These are phyloP conservation scores for Aphrocallistes beatrix DNA, from an alignment of 37 sponge, comb jelly and placozoan genomes.

Conservation along the genomic window DNA sequence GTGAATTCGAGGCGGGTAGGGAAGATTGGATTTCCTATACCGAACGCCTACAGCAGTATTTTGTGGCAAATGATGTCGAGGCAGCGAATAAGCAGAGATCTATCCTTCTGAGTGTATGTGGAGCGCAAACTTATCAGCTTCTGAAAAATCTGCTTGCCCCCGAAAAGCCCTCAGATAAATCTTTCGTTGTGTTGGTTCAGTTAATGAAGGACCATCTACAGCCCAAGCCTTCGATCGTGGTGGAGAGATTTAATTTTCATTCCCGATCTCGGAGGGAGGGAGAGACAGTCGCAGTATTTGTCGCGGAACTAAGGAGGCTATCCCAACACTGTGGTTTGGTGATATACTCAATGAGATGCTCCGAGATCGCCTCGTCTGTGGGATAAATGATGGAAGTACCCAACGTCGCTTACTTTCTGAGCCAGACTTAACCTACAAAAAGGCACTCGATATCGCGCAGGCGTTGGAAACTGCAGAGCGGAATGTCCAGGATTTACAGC, in stretches of 20 bases:
- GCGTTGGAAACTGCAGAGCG: conserved; percentile 27
- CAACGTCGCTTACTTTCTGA: conserved; percentile 28
- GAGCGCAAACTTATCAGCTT: background rate
- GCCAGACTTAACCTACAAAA: conserved; percentile 21
- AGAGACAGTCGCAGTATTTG: conserved; percentile 8
- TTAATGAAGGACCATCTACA: conserved; percentile 18
- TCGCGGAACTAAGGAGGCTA: conserved; percentile 24
- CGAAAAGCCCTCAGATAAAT: background rate
- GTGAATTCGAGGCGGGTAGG: background rate
- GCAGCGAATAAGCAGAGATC: background rate
- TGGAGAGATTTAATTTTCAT: conserved; percentile 32
- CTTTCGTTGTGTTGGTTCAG: conserved; percentile 14
- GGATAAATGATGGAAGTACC: background rate
- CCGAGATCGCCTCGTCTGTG: conserved; percentile 32
- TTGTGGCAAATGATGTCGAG: background rate
- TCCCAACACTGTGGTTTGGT: conserved; percentile 22
- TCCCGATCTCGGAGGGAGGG: background rate
- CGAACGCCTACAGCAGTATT: background rate
- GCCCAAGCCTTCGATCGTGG: conserved; percentile 23
- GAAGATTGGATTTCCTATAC: background rate
- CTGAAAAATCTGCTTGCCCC: background rate
- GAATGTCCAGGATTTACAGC: background rate
- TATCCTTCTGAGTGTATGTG: background rate
- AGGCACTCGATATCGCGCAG: conserved; percentile 26
- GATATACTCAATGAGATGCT: conserved; percentile 32